These are phyloP conservation scores for Flabesymbios commensalis DNA, from an alignment of 2,888 invertebrate species.

Conservation along the genomic window DNA sequence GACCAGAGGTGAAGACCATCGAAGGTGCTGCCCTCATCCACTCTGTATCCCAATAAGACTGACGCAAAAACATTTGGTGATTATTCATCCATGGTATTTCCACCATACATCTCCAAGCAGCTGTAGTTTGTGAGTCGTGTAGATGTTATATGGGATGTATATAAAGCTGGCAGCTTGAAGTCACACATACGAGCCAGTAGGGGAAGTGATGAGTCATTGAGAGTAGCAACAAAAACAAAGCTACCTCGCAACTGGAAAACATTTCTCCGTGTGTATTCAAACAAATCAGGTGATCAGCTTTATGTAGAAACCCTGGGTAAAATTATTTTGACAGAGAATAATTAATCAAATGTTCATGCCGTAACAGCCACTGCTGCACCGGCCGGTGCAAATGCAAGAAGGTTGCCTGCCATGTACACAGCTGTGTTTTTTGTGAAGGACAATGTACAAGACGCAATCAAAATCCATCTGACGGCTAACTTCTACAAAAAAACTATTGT, in stretches of 20 bases:
- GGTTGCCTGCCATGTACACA: no score
- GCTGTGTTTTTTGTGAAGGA: no score
- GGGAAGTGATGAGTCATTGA: neutral
- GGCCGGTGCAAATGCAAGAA: no score
- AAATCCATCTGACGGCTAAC: no score
- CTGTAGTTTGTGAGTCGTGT: neutral
- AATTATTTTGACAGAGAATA: no score
- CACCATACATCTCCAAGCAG: neutral
- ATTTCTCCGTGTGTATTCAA: neutral
- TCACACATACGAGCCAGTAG: neutral
- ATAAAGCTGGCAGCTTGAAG: neutral
- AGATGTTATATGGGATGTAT: neutral
- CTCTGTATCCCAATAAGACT: neutral
- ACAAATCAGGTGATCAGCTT: neutral
- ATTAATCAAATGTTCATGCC: no score
- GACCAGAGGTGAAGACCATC: neutral
- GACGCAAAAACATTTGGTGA: neutral
- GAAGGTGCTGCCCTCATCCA: neutral
- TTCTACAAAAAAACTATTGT: no score
- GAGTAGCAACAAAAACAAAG: neutral
- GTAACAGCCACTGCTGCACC: no score
- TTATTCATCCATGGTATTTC: neutral
- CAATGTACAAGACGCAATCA: no score
- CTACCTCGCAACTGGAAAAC: neutral
- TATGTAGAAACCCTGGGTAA: no score